Percentiles rank a stretch among this genome's conserved stretches.
These are phyloP conservation scores for Kuschelorhynchus macadamiae DNA, from an alignment of 2,888 invertebrate species.

Conservation along the genomic window DNA sequence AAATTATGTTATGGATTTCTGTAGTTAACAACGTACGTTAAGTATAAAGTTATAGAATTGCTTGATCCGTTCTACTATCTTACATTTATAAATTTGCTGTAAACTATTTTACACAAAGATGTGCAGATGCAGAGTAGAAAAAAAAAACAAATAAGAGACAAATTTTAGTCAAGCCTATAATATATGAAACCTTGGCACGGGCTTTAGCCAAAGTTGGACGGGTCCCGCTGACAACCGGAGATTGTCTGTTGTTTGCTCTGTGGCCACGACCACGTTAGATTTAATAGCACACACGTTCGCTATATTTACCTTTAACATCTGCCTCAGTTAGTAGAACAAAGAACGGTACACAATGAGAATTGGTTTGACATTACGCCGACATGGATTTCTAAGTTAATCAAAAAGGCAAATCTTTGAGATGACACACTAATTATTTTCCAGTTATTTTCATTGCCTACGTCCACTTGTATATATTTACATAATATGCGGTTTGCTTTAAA, in stretches of 20 bases:
- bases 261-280: conserved; percentile 59
- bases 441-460: not conserved
- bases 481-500: too few species aligned
- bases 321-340: conserved; percentile 54
- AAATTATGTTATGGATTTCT: too few species aligned
- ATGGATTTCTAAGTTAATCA: conserved; percentile 35
- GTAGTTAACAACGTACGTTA: too few species aligned
- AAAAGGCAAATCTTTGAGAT: conserved; percentile 29
- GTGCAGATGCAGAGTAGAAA: too few species aligned
- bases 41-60: too few species aligned
- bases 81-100: too few species aligned
- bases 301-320: conserved; percentile 61
- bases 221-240: conserved; percentile 63
- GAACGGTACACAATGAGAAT: conserved; percentile 43
- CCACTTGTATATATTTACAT: not conserved
- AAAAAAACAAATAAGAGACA: too few species aligned
- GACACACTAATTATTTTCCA: conserved; percentile 38
- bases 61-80: too few species aligned
- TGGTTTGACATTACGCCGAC: conserved; percentile 15
- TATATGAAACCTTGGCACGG: conserved; percentile 7
- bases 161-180: not conserved
- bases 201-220: conserved; percentile 26
- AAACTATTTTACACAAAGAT: too few species aligned
- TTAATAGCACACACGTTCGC: conserved; percentile 61
- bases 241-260: conserved; percentile 66